Conservation (phyloP, 2,888 invertebrate species). For the Drosophila subsilvestris region DNA sequence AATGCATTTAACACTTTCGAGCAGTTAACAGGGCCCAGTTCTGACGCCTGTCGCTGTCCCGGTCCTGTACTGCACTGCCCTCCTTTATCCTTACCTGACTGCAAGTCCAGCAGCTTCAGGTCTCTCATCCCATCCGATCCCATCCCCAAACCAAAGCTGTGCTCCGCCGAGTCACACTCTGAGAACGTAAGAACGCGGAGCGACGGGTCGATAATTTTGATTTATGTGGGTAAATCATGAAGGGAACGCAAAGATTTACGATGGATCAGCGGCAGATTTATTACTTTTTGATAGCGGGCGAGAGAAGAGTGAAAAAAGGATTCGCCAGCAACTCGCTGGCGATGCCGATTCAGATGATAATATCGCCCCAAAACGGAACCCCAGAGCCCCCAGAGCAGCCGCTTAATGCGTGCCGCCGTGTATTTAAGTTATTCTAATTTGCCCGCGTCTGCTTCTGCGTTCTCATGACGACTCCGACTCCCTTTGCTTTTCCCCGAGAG, state of each 20-base stretch:
- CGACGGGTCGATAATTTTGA: constrained; percentile 82
- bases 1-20: constrained; percentile 76
- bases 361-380: constrained; percentile 5
- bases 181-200: background rate
- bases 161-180: constrained; percentile 35
- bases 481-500: background rate
- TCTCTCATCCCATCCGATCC: no score
- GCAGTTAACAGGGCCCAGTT: constrained; percentile 65
- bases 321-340: constrained; percentile 33
- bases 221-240: constrained; percentile 83
- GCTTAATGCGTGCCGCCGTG: constrained; percentile 75
- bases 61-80: no score
- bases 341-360: constrained; percentile 12
- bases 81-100: constrained; percentile 6
- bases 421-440: constrained; percentile 77
- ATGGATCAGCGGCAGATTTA: constrained; percentile 82
- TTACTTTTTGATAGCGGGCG: constrained; percentile 82
- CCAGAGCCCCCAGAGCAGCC: background rate
- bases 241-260: constrained; percentile 82
- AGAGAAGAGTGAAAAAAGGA: constrained; percentile 52
- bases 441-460: constrained; percentile 38
- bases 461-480: background rate
- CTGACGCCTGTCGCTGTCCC: constrained; percentile 24
- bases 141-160: no score
- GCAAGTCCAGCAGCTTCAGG: constrained; percentile 14